Evolutionary conservation across 1,140 invertebrate genomes (phyloP), one percentile per base, ranked within the genome.

Genomic region (Sinonovacula constricta): DNA sequence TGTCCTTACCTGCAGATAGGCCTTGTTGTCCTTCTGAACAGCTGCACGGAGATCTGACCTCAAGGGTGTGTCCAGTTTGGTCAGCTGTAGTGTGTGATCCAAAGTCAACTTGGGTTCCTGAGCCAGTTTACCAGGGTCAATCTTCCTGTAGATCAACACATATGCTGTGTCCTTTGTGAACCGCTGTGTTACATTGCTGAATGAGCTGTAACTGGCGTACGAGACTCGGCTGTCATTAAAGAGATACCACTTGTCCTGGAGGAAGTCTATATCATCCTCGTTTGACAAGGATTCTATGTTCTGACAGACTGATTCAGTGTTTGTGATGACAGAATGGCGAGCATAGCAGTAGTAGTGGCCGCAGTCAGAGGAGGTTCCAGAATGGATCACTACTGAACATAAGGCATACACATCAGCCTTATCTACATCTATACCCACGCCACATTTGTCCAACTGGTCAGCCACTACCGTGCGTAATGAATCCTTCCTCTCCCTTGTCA

Each of bases 331-430:
- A 36, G 87, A 87, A 74, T 88, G 87, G n/a, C 94, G 93, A 0
- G 95, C 95, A 82, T 95, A 94, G 0, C 95, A 96, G 85, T 96
- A 96, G 87, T 97, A 97, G 88, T 97, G 96, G 0, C 96, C 96
- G 4, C 95, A 95, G 85, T 97, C 95, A 80, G 96, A 94, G 51
- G 94, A 95, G 15, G 93, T 94, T 1, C 96, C 96, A 0, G 94
- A 94, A 88, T 97, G 96, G 0, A 97, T 94, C 0, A 97, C 95
- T 0, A 95, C 95, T 0, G 95, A 95, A 85, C 95, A 96, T 0
- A 97, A 87, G 12, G 93, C 92, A 87, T 96, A 97, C 34, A 86
- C 69, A 49, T 87, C 86, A 12, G 81, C 81, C 53, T 72, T 81
- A 45, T 84, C 68, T 67, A 85, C 53, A 14, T 90, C 85, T 33